Evolutionary conservation across 2,888 invertebrate species (phyloP).

Genomic region (Ceramica pisi): DNA sequence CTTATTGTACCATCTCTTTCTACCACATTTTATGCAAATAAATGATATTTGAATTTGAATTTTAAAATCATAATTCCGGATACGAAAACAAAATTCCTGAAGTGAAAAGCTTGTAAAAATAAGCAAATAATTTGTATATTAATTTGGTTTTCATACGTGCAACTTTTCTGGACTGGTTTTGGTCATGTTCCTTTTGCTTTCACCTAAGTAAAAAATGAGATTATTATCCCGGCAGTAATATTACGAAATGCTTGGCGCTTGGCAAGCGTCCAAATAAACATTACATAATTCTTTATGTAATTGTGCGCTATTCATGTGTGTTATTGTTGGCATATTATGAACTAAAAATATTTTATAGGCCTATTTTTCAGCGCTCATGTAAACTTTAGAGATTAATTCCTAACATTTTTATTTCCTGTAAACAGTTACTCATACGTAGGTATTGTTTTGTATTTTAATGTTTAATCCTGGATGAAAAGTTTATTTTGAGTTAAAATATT

Average conservation of each 20-base stretch:
- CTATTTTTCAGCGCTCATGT: slow-evolving; percentile 33
- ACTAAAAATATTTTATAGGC: slow-evolving; percentile 48
- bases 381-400: slow-evolving; percentile 43
- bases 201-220: neutral
- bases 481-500: neutral
- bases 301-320: slow-evolving; percentile 19
- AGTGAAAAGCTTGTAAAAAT: no score
- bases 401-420: slow-evolving; percentile 30
- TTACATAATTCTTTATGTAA: slow-evolving; percentile 43
- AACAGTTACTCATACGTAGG: slow-evolving; percentile 1
- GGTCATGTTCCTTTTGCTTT: neutral
- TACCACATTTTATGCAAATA: no score
- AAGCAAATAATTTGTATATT: no score
- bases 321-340: slow-evolving; percentile 6
- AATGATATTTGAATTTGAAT: no score
- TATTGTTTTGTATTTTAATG: slow-evolving; percentile 19
- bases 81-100: no score
- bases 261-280: slow-evolving; percentile 43
- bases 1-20: no score
- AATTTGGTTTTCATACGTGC: no score
- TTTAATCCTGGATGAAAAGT: slow-evolving; percentile 1
- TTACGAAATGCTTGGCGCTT: slow-evolving; percentile 34
- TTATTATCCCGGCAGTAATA: slow-evolving; percentile 10
- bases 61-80: no score
- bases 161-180: no score